Evolutionary conservation across 2,797 vertebrate genomes (phyloP).

Genomic region (Sparus aurata): DNA sequence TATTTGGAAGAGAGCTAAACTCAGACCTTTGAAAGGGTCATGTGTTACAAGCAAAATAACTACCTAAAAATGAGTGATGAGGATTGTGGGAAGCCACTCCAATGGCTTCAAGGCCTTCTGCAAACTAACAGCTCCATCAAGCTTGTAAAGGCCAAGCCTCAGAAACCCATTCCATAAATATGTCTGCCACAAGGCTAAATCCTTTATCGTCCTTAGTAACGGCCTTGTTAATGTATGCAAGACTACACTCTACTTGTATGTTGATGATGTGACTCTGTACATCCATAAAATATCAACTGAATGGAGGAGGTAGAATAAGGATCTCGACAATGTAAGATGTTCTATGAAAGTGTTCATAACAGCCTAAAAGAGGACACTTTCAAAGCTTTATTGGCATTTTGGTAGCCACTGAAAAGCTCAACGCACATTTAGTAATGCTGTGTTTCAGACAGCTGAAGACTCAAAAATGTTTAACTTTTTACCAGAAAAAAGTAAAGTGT

Average conservation of each 20-base stretch:
- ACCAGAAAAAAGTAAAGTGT: no score
- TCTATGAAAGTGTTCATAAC: not conserved
- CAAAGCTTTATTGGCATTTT: not conserved
- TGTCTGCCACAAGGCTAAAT: not conserved
- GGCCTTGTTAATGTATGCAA: not conserved
- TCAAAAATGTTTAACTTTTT: no score
- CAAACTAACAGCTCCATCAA: not conserved
- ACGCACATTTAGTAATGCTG: not conserved
- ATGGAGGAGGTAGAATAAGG: no score
- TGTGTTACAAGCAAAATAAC: not conserved
- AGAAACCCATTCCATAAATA: not conserved
- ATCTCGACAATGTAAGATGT: not conserved
- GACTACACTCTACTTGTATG: not conserved
- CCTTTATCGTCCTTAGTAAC: not conserved
- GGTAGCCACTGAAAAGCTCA: not conserved
- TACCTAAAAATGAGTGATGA: not conserved
- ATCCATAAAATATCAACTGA: not conserved
- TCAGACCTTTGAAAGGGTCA: not conserved
- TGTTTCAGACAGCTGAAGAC: not conserved
- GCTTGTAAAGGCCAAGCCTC: not conserved
- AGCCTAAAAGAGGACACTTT: not conserved
- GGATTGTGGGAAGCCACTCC: not conserved
- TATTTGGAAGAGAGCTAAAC: not conserved
- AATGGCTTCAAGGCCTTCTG: not conserved
- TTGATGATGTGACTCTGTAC: not conserved